Base-by-base conservation (phyloP, 2,113 vertebrate genomes). In the Labrus mixtus region DNA sequence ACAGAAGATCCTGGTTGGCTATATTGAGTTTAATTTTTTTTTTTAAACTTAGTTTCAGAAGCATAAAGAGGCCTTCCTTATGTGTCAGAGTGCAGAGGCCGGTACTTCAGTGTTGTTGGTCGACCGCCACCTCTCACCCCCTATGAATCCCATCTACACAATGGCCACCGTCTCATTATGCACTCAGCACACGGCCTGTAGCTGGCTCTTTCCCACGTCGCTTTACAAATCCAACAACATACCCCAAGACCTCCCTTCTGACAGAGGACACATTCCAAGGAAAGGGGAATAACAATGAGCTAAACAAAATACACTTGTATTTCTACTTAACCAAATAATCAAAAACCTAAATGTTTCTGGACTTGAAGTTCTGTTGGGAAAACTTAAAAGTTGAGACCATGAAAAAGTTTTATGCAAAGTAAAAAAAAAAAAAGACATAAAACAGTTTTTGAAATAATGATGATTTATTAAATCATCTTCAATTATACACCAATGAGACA, bases 141-240 rank as follows among this genome's bases (percentile, higher is more conserved):
- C 71, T 62, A 70, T 67, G 70, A 87, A 81, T 84, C 84, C 88
- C 25, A 22, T 75, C 61, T 36, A 84, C 87, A 93, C 91, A 94
- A 93, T 91, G 79, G 80, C 77, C 65, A 78, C 85, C 73, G 77
- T 83, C 90, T 94, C 91, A 92, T 93, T 88, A 84, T 87, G 68
- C 86, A 86, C 81, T 51, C 91, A 54, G 71, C 73, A 67, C 90
- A 89, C 76, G 65, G 92, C 86, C 73, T 76, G 72, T 57, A 12
- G 78, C 51, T 82, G 82, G 84, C 54, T 76, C 90, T 91, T 94
- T 95, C 94, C 92, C 92, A 94, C 86, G 65, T 92, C 15, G 62
- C 70, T 53, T 60, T 83, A 89, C 71, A 80, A 89, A 89, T 55
- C 72, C 78, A 79, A n/a, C 71, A 23, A 72, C 73, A 57, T 19